A percentile compares a stretch with the other conserved stretches of the same genome.
Conservation (phyloP, 2,113 vertebrate species). For the Cyphomyrus plagiostoma region DNA sequence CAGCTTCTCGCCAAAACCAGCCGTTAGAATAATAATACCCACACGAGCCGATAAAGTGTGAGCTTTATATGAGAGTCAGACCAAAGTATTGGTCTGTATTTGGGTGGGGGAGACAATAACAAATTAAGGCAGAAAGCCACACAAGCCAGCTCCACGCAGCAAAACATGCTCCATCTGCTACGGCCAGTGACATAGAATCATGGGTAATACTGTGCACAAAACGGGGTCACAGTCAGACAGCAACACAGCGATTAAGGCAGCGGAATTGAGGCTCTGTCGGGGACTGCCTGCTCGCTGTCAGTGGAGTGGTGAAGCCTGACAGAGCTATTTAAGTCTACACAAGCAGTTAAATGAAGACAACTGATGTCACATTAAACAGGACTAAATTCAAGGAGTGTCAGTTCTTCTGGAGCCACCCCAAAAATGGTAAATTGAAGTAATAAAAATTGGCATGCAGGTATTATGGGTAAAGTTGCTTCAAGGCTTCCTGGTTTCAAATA, state of each 20-base stretch:
- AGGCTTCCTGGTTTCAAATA: neutral
- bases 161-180: neutral
- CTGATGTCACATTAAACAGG: neutral
- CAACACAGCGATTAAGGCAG: neutral
- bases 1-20: neutral
- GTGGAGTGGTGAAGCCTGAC: neutral
- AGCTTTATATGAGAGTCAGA: neutral
- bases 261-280: neutral
- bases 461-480: neutral
- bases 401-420: neutral
- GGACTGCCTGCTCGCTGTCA: neutral
- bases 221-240: neutral
- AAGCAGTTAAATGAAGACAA: neutral
- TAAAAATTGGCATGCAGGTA: neutral
- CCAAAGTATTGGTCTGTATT: neutral
- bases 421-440: neutral
- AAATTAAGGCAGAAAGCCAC: neutral
- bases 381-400: neutral
- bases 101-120: neutral
- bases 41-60: neutral
- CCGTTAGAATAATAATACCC: neutral
- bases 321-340: neutral
- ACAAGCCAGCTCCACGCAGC: neutral
- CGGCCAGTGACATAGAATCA: neutral
- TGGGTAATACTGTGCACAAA: neutral